Base-by-base conservation (phyloP, 2,797 vertebrate genomes). In the Tokudaia tokunoshimensis region DNA sequence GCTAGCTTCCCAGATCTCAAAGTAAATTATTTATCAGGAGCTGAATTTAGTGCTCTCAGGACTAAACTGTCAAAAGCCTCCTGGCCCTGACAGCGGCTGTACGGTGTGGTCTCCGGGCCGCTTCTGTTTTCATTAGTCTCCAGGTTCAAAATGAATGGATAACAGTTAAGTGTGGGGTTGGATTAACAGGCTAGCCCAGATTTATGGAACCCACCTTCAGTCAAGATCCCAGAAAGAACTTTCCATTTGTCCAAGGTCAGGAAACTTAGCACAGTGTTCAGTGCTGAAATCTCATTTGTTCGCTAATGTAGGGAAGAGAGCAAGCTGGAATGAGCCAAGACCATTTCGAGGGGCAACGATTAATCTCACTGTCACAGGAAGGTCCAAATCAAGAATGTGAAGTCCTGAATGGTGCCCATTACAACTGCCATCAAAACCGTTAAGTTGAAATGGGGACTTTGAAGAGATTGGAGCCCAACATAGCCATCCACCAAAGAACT, bases 1-100 rank as follows among this genome's bases (percentile, higher is more conserved):
- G 93, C 80, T 75, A 87, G 96, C 89, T 92, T 87, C 13, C 8
- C 17, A 19, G 52, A 81, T 74, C 79, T 92, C 94, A 34, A 91
- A 95, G 92, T 96, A 94, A 67, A 95, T 97, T 34, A 81, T 97
- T 97, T 97, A 97, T 92, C 78, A 96, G 74, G 94, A 96, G 13
- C 94, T 96, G 86, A 67, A 97, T 97, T 79, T 82, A 91, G 0
- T 0, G 59, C 47, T 96, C 55, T 95, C 55, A 3, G 50, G 72
- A 94, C 91, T 85, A 75, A 97, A 92, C 61, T 50, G 29, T 61
- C 95, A 93, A 93, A 97, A 86, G 6, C 8, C 4, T 65, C 12
- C 82, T 75, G 72, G 47, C 84, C 87, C 20, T 91, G 84, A 2
- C 11, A 34, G 84, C 82, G 52, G 2, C 1, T 74, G 34, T 47